Conservation (phyloP, 2,797 vertebrate species). For the Pteropus rufus region DNA sequence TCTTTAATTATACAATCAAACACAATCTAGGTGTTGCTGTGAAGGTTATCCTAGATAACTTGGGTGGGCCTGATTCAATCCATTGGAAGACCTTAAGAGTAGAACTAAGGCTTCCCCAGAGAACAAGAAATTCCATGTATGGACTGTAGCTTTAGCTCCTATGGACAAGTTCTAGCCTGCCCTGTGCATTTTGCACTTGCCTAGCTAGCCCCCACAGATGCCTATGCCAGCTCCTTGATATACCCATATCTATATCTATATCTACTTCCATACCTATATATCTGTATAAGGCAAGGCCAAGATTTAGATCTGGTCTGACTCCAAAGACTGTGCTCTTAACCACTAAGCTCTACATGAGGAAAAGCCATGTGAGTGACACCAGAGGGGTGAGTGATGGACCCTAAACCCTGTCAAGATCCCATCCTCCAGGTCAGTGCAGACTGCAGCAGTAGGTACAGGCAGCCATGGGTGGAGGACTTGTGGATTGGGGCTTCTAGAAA, state of each 20-base stretch:
- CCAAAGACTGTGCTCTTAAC: neutral
- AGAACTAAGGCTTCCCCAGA: neutral
- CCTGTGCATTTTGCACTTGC: neutral
- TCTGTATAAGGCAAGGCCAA: neutral
- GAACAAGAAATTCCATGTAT: neutral
- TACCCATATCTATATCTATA: neutral
- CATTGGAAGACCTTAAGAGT: neutral
- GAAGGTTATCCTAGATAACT: neutral
- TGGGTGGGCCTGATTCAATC: neutral
- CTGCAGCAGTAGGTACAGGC: neutral
- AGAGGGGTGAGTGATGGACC: neutral
- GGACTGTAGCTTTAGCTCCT: neutral
- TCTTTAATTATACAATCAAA: neutral
- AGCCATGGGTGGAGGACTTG: neutral
- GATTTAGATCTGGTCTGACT: neutral
- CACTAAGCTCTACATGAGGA: neutral
- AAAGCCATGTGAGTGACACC: neutral
- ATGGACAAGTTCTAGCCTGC: neutral
- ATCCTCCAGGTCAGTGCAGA: neutral
- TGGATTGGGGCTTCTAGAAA: neutral
- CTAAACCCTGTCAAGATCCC: neutral
- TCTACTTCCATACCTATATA: neutral
- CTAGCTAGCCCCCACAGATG: neutral
- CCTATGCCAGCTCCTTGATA: neutral
- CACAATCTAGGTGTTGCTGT: neutral